Conservation (phyloP, 2,797 vertebrate species). For the Galagoides demidoff region DNA sequence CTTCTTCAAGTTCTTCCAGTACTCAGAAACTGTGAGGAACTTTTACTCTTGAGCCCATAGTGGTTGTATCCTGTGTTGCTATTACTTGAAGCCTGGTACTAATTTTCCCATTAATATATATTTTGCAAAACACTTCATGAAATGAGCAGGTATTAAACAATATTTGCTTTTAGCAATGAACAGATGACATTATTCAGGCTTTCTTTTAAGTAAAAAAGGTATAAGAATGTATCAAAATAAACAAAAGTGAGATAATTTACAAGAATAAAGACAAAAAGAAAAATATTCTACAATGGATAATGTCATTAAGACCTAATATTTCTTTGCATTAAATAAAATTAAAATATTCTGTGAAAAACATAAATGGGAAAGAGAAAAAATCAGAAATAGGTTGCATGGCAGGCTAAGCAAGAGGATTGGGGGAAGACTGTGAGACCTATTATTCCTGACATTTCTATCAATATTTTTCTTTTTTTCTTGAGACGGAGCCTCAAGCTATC, state of each 20-base stretch:
- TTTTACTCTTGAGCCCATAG: too few relatives aligned
- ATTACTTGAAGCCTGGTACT: too few relatives aligned
- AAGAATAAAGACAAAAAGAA: neutral
- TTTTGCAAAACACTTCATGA: neutral
- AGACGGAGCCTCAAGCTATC: too few relatives aligned
- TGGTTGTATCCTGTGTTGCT: too few relatives aligned
- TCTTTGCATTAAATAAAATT: neutral
- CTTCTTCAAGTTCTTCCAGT: too few relatives aligned
- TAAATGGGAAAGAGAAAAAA: neutral
- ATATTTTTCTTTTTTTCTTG: too few relatives aligned
- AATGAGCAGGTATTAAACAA: neutral
- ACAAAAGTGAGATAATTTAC: neutral
- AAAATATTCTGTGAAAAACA: neutral
- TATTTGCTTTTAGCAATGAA: constrained; percentile 4
- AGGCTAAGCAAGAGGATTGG: neutral
- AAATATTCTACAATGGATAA: neutral
- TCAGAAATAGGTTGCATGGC: neutral
- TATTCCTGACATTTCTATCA: neutral
- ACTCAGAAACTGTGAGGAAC: too few relatives aligned
- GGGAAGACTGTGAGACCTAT: neutral
- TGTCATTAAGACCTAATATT: neutral
- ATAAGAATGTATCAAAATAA: constrained; percentile 15
- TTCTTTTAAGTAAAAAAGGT: neutral
- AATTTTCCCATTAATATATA: neutral
- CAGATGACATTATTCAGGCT: neutral